Base-by-base conservation (phyloP, 2,113 vertebrate genomes). In the Rhinogobius similis region DNA sequence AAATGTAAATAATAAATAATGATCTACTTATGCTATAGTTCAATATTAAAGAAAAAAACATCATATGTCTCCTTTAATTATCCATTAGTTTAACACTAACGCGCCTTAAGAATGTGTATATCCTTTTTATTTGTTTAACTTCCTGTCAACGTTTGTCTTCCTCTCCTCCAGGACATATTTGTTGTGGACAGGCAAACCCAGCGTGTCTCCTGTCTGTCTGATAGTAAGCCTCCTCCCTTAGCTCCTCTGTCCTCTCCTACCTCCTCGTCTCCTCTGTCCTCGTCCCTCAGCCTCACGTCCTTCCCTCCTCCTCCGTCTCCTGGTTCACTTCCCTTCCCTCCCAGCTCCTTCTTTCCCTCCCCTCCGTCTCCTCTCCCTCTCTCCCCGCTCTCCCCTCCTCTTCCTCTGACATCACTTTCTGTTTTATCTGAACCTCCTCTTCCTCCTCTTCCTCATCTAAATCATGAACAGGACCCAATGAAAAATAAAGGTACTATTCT, bases 181-280 rank as follows among this genome's bases (percentile, higher is more conserved):
- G 73, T 88, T 63, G 82, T 93, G 13, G 87, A 93, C 82, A 88
- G 87, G 79, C 72, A 58, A 65, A 88, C 86, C 62, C 88, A 86
- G 39, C 90, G 70, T 82, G 83, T 93, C 61, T 74, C 81, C 27
- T 80, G 73, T 70, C 86, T 93, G 48, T 92, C 86, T 70, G 70
- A 87, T 87, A 87, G 88, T 83, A 88, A 89, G 85, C 76, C 83
- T 74, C 79, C 70, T 4, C 14, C 76, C 2, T 62, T n/a, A 8
- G 26, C 68, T 52, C 66, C 62, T 13, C 56, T 20, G 24, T 21
- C 36, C 39, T 63, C 77, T 21, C n/a, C 52, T 26, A 7, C 2
- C 44, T 46, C 44, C 20, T 48, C 20, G 7, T 5, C 36, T 68
- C 44, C 64, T 50, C 50, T 50, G 20, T 4, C 16, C 32, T 52